Evolutionary conservation across 2,113 vertebrate species (phyloP), one percentile per base, ranked within the genome.

Genomic region (Baryphthengus martii): DNA sequence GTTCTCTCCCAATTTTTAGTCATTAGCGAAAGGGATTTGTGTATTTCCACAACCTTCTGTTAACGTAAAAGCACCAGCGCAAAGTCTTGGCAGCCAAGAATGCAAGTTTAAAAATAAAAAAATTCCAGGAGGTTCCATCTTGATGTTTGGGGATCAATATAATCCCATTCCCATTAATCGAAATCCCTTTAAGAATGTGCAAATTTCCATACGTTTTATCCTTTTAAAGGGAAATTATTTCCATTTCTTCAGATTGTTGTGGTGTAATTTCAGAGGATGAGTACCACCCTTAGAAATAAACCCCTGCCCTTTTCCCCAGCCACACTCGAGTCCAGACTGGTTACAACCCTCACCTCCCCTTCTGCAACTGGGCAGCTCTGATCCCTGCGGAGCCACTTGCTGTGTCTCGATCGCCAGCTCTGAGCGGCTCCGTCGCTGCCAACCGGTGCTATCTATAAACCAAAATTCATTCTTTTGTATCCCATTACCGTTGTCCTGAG

Each of bases 41-140:
- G 84, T 65, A 4, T 97, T 96, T 96, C 95, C 96, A 95, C 88
- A 93, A 85, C 58, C 24, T 47, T 96, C 92, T 88, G 74, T 90
- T 90, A 31, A 83, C 50, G 28, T 90, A 61, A 59, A 79, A 82
- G 62, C 74, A 91, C 62, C 81, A 42, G 7, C 20, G 73, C 42
- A 75, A 79, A 89, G 89, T 71, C 85, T 47, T 89, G 78, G 92
- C 47, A 52, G 82, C 85, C 67, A 91, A 93, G 90, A 96, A 91
- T 76, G 85, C 61, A 39, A 18, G 45, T 52, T 76, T 61, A 24
- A 35, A 55, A 40, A 50, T 25, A 33, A 42, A 45, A 45, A 42
- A 23, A 66, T 81, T 90, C 72, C 67, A 37, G 50, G 49, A 81
- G 31, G 25, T 90, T 95, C 89, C 85, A 86, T 95, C 94, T 78